These are phyloP conservation scores for Meloidogyne floridensis DNA, from an alignment of 1,140 invertebrate genomes.

Conservation along the genomic window DNA sequence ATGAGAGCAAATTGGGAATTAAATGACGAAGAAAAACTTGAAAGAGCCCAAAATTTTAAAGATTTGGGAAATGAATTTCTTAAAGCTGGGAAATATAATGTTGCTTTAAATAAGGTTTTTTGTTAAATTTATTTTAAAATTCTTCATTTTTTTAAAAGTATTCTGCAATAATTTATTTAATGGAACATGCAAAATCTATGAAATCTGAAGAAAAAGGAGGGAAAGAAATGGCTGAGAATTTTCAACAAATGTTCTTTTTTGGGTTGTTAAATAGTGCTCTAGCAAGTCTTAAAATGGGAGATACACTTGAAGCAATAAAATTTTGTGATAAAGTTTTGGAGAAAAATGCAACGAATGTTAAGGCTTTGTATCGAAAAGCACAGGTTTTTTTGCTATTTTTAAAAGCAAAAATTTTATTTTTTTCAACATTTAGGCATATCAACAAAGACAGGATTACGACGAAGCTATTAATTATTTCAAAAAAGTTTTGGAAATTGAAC, in stretches of 20 bases:
- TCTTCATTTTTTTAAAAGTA: slow-evolving; percentile 71
- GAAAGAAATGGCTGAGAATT: slow-evolving; percentile 28
- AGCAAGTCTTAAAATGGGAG: slow-evolving; percentile 80
- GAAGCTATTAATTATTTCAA: slow-evolving; percentile 80
- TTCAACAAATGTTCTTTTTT: slow-evolving; percentile 38
- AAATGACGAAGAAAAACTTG: slow-evolving; percentile 77
- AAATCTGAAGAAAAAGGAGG: slow-evolving; percentile 16
- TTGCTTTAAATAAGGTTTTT: slow-evolving; percentile 77
- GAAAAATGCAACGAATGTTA: slow-evolving; percentile 79
- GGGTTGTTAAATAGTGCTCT: slow-evolving; percentile 71
- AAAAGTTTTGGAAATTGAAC: slow-evolving; percentile 75
- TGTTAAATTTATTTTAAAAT: neutral
- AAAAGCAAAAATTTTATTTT: too few species aligned
- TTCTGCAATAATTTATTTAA: slow-evolving; percentile 73
- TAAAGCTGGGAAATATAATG: slow-evolving; percentile 76
- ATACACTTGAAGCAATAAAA: slow-evolving; percentile 76
- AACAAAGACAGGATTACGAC: slow-evolving; percentile 78
- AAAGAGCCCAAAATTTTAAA: slow-evolving; percentile 80
- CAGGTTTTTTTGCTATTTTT: slow-evolving; percentile 68
- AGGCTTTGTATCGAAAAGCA: slow-evolving; percentile 85
- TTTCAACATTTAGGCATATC: slow-evolving; percentile 71
- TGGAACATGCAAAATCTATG: slow-evolving; percentile 69
- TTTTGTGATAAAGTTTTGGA: slow-evolving; percentile 76
- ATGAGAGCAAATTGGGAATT: slow-evolving; percentile 80
- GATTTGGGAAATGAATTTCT: slow-evolving; percentile 86